Base-by-base conservation (phyloP, 2,797 vertebrate species). In the Benthosema pterotum region DNA sequence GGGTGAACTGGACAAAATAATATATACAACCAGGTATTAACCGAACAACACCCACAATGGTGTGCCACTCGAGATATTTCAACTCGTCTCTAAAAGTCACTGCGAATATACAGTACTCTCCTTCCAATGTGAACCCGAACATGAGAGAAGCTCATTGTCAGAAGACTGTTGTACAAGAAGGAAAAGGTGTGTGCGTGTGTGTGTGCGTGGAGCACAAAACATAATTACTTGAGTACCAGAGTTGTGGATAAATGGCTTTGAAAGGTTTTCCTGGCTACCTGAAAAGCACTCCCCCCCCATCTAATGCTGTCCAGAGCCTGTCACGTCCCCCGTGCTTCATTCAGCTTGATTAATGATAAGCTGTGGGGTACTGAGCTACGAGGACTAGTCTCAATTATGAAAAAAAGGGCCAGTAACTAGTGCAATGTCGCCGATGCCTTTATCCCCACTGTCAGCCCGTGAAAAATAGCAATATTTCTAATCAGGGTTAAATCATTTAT, bases 371-470 rank as follows among this genome's bases (percentile, higher is more conserved):
- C 95, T 94, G n/a, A n/a, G 95, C 95, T 94, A 96, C 94, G 88
- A 97, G 96, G 95, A 94, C 94, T 95, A 94, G 94, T 95, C 95
- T 97, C 97, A 97, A 98, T 99, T 98, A 98, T 96, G 94, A 96
- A 96, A 95, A n/a, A 89, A 96, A 93, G 91, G 91, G 32, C 32
- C 94, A 94, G 95, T 96, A 96, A 97, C 95, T 95, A 95, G 93
- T 94, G 95, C 93, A 95, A 95, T 96, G 96, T 88, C 94, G 94
- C 95, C 94, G 94, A 97, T 95, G 94, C 94, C 93, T 95, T 96
- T 94, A 95, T 96, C 94, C 94, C 93, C 94, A 94, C 92, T 95
- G 96, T 97, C 95, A 96, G 91, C 91, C 91, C 82, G 84, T 97
- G 96, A 97, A 95, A 97, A 98, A 98, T 96, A 91, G 90, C 93